Conservation (phyloP, 2,797 vertebrate species). For the Merluccius polli region DNA sequence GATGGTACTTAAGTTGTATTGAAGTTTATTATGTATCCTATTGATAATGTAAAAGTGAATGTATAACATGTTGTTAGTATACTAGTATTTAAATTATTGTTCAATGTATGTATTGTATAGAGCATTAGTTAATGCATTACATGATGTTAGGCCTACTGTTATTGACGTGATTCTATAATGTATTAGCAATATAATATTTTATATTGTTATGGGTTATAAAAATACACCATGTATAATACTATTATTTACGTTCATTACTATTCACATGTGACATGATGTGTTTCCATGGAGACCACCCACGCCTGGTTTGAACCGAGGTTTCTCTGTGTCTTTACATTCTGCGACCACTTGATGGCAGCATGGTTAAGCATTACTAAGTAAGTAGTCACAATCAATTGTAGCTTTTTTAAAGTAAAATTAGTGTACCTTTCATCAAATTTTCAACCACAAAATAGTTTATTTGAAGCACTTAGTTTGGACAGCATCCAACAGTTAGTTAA, state of each 20-base stretch:
- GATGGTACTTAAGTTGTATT: too few relatives aligned
- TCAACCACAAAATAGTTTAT: conserved; percentile 70
- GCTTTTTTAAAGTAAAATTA: background rate
- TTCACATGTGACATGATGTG: background rate
- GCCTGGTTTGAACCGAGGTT: background rate
- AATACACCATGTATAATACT: too few relatives aligned
- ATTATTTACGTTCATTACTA: background rate
- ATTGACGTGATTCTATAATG: too few relatives aligned
- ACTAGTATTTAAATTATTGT: background rate
- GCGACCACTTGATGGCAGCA: background rate
- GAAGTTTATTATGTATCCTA: background rate
- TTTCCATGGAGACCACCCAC: too few relatives aligned
- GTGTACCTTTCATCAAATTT: conserved; percentile 11
- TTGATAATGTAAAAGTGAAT: background rate
- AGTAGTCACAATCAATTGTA: background rate
- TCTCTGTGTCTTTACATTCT: background rate
- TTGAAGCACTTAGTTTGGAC: conserved; percentile 69
- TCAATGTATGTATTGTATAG: too few relatives aligned
- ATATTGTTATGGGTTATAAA: too few relatives aligned
- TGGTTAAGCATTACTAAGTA: background rate
- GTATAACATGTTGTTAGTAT: background rate
- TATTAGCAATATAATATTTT: too few relatives aligned
- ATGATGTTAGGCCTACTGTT: too few relatives aligned
- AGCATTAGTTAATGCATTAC: too few relatives aligned
- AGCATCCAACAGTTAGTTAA: conserved; percentile 63